These are phyloP conservation scores for Caenorhabditis inopinata DNA, from an alignment of 1,140 invertebrate genomes.

Conservation along the genomic window DNA sequence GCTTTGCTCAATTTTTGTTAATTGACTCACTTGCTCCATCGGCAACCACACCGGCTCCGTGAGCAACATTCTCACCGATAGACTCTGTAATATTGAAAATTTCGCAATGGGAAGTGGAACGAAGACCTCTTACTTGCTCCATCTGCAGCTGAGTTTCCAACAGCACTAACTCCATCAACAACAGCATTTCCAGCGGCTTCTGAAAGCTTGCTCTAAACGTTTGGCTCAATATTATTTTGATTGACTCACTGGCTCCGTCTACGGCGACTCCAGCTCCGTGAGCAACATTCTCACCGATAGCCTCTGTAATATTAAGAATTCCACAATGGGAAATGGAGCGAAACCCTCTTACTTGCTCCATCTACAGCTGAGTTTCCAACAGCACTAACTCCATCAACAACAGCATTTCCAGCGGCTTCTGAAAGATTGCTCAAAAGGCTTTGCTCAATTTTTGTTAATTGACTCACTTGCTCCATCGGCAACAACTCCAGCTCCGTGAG, in stretches of 20 bases:
- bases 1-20: too few relatives aligned
- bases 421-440: too few relatives aligned
- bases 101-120: not conserved
- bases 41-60: not conserved
- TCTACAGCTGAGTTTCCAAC: constrained; percentile 2
- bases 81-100: not conserved
- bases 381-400: not conserved
- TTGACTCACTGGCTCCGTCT: too few relatives aligned
- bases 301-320: not conserved
- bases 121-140: constrained; percentile 15
- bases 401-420: not conserved
- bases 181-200: not conserved
- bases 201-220: too few relatives aligned
- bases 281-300: not conserved
- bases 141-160: not conserved
- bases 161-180: not conserved
- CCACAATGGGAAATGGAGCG: not conserved
- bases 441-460: not conserved
- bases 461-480: not conserved
- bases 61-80: not conserved
- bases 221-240: too few relatives aligned
- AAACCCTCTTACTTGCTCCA: constrained; percentile 9
- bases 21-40: too few relatives aligned
- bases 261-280: not conserved
- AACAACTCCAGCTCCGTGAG: not conserved